Percentiles rank a stretch among this genome's conserved stretches.
These are phyloP conservation scores for Erebia aethiops DNA, from an alignment of 2,888 invertebrate genomes.

Conservation along the genomic window DNA sequence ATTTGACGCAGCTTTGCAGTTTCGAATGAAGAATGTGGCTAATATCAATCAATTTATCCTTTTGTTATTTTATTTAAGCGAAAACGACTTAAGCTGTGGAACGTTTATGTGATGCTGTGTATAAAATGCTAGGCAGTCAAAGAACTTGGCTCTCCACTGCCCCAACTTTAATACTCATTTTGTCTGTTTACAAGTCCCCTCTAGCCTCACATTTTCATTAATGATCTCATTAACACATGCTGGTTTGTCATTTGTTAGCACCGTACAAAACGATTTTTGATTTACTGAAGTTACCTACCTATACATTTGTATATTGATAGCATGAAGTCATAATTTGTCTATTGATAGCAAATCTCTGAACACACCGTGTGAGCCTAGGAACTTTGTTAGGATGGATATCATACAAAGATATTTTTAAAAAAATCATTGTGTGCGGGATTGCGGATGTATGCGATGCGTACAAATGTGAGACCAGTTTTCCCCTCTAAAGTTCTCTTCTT, in stretches of 20 bases:
- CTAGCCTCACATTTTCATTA: slow-evolving; percentile 43
- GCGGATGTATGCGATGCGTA: not conserved
- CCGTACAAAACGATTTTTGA: not conserved
- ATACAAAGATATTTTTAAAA: too few relatives aligned
- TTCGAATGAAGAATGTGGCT: slow-evolving; percentile 22
- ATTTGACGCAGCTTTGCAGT: not conserved
- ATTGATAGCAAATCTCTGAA: not conserved
- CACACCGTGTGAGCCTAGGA: not conserved
- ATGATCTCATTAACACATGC: slow-evolving; percentile 52
- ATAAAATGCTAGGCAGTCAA: slow-evolving; percentile 40
- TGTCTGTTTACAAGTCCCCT: slow-evolving; percentile 38
- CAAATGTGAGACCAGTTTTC: not conserved
- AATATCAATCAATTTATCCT: slow-evolving; percentile 23
- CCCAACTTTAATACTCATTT: slow-evolving; percentile 42
- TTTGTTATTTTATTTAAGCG: slow-evolving; percentile 35
- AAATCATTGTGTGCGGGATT: not conserved
- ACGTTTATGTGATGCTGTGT: slow-evolving; percentile 48
- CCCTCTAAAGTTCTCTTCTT: slow-evolving; percentile 46
- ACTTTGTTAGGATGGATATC: too few relatives aligned
- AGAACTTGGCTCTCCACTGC: slow-evolving; percentile 32
- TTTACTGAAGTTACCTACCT: too few relatives aligned
- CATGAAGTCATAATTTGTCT: too few relatives aligned
- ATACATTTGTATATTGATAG: too few relatives aligned
- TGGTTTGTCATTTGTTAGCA: slow-evolving; percentile 3
- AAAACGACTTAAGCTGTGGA: slow-evolving; percentile 49